Conservation (phyloP, 2,113 vertebrate species). For the Pluvialis apricaria region DNA sequence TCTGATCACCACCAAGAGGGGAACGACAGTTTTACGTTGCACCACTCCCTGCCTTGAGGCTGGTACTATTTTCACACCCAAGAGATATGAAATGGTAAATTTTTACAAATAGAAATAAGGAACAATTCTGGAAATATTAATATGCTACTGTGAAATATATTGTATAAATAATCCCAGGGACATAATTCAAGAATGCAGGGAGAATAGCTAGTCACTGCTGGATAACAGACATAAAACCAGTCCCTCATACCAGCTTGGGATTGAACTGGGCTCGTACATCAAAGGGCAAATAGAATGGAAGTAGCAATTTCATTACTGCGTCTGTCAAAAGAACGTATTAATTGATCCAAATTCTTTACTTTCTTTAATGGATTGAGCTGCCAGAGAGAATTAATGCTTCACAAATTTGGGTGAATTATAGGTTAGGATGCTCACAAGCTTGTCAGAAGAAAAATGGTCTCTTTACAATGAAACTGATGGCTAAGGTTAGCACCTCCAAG, state of each 20-base stretch:
- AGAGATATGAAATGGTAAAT: not conserved
- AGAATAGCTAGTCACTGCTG: not conserved
- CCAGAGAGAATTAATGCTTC: slow-evolving; percentile 56
- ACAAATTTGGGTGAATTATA: slow-evolving; percentile 55
- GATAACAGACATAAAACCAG: not conserved
- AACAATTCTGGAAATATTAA: not conserved
- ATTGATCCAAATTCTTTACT: slow-evolving; percentile 58
- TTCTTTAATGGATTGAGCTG: slow-evolving; percentile 61
- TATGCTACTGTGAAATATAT: not conserved
- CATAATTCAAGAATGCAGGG: not conserved
- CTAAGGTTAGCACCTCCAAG: not conserved
- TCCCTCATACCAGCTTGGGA: not conserved
- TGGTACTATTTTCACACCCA: not conserved
- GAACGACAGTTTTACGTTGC: not conserved
- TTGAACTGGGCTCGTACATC: not conserved
- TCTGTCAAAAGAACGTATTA: slow-evolving; percentile 59
- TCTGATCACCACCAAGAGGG: not conserved
- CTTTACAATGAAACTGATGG: not conserved
- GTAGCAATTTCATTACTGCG: slow-evolving; percentile 27
- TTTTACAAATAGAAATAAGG: not conserved
- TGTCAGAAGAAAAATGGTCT: slow-evolving; percentile 40
- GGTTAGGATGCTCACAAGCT: slow-evolving; percentile 24
- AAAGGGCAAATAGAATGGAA: slow-evolving; percentile 47
- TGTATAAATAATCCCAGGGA: not conserved
- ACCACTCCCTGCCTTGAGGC: not conserved